These are phyloP conservation scores for Girardinichthys multiradiatus DNA, from an alignment of 2,113 vertebrate species.

Conservation along the genomic window DNA sequence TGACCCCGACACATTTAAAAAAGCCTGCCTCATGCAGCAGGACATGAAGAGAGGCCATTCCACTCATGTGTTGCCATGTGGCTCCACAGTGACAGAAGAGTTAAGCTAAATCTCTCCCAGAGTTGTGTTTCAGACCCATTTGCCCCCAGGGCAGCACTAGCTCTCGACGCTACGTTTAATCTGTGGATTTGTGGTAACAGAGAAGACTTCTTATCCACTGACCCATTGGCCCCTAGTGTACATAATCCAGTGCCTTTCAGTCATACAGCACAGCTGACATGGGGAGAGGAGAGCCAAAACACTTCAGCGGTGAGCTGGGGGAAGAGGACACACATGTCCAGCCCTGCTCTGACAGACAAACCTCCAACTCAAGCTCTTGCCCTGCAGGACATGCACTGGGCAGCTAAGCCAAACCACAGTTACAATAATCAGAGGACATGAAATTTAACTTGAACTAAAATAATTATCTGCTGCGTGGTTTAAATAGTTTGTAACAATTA, in stretches of 20 bases:
- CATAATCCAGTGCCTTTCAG: constrained; percentile 72
- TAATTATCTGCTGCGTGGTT: constrained; percentile 19
- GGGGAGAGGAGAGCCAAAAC: constrained; percentile 52
- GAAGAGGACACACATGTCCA: constrained; percentile 28
- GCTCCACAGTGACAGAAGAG: constrained; percentile 62
- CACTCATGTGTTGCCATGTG: constrained; percentile 41
- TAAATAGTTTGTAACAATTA: constrained; percentile 8
- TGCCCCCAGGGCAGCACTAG: constrained; percentile 60
- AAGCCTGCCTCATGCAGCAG: constrained; percentile 49
- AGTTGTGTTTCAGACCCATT: constrained; percentile 71
- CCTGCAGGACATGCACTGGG: constrained; percentile 41
- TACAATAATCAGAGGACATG: constrained; percentile 34
- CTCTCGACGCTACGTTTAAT: constrained; percentile 77
- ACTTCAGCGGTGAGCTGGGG: constrained; percentile 32
- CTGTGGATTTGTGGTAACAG: constrained; percentile 83
- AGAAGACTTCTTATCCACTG: constrained; percentile 82
- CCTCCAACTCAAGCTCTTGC: constrained; percentile 61
- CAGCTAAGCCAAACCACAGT: constrained; percentile 23
- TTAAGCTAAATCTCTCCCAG: constrained; percentile 72
- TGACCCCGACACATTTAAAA: constrained; percentile 63
- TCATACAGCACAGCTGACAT: constrained; percentile 67
- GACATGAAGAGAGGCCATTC: constrained; percentile 70
- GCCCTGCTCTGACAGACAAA: constrained; percentile 60
- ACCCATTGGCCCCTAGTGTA: constrained; percentile 71
- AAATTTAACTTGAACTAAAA: constrained; percentile 50